Base-by-base conservation (phyloP, 2,797 vertebrate genomes). In the Natrix natrix region DNA sequence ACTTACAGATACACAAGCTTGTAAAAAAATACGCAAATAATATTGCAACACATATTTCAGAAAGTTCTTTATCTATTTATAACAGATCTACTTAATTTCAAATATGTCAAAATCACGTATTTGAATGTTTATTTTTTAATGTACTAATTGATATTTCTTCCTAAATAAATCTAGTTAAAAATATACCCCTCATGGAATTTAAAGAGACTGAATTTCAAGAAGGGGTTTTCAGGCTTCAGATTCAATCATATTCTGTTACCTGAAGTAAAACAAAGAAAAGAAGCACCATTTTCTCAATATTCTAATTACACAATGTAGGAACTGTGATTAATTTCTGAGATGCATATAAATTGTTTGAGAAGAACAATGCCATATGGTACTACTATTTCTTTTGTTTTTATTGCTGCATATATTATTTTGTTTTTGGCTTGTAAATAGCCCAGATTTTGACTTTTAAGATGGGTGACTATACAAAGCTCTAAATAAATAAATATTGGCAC, bases 281-380 rank as follows among this genome's bases (percentile, higher is more conserved):
- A 24, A 24, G 16, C 12, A 28, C 5, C 94, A 63, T 95, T 96
- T 96, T 89, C 92, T 96, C 78, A 59, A 88, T 92, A 88, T 94
- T 91, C 83, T 93, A 86, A 91, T 78, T 83, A 24, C 20, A 69
- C 91, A 94, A 93, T 52, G 78, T 83, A 48, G 20, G 10, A 83
- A 24, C 78, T 83, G 37, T 83, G 24, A 83, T 83, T 83, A 83
- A 48, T 83, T 83, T 83, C 20, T 83, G 78, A 83, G 78, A 83
- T 83, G 10, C 78, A 83, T 48, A 83, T 83, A 48, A 83, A 83
- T 83, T 24, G 20, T 83, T 48, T 12, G 20, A 83, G 78, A 48
- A 83, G 78, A 83, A 83, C 78, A 12, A 48, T 83, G 37, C 43
- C 78, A 83, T 48, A 83, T 48, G 78, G 78, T 83, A 48, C 43